Base-by-base conservation (phyloP, 2,888 invertebrate species). In the Agriopis leucophaearia region DNA sequence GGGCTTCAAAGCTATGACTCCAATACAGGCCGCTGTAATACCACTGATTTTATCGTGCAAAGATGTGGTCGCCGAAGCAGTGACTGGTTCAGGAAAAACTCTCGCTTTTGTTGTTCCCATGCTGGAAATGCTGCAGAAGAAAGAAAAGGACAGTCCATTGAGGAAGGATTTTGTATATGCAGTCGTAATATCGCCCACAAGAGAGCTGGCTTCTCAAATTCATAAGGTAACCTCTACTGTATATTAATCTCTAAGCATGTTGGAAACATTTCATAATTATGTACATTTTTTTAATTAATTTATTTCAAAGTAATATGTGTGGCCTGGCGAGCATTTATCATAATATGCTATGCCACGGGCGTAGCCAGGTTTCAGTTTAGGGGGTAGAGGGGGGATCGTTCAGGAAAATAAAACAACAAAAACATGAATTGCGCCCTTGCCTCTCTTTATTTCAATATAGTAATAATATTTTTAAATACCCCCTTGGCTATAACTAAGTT, bases 31-130 rank as follows among this genome's bases (percentile, higher is more conserved):
- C 6, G 97, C 98, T 0, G 96, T 97, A 63, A 99, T 99, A 80
- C 99, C 99, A 0, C 93, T 98, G 62, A 94, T 99, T 60, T 87
- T 99, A 61, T 95, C 96, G 9, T 97, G 97, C 78, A 99, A 99
- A 89, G 99, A 99, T 95, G 99, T 99, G 13, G 99, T 98, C 0
- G 99, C 98, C 0, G 99, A 99, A 90, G 99, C 99, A 5, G 98
- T 99, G 0, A 99, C 99, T 0, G 99, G 99, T 5, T 99, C 99
- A 73, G 99, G 99, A 0, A 99, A 99, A 92, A 99, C 99, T 0
- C 90, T 99, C 47, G 99, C 99, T 0, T 99, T 99, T 88, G 92
- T 99, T 12, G 96, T 99, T 51, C 99, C 99, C 0, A 88, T 99
- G 80, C 81, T 99, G 58, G 98, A 99, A 92, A 96, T 98, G 79